phyloP scores from a whole-genome alignment of 1,140 invertebrate genomes.

The Zophobas atratus region DNA sequence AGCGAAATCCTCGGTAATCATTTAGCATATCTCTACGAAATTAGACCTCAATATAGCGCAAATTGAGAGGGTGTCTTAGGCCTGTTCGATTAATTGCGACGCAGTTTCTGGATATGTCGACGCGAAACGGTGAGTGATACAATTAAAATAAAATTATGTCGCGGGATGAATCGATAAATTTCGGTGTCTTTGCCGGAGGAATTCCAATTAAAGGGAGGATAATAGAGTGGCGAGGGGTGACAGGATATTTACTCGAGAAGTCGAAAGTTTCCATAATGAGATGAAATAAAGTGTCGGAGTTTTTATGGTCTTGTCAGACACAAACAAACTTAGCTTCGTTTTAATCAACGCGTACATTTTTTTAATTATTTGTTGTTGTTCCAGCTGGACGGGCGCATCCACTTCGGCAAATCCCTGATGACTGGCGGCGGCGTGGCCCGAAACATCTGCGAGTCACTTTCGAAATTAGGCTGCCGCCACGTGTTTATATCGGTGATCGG shows the following conservation, averaged over 20 bases:
- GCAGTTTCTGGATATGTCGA: neutral
- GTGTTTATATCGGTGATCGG: slow-evolving; percentile 88
- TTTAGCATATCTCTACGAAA: slow-evolving; percentile 14
- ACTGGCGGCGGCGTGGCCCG: slow-evolving; percentile 90
- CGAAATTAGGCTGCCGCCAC: slow-evolving; percentile 77
- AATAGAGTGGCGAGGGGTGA: slow-evolving; percentile 5
- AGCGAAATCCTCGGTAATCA: slow-evolving; percentile 26
- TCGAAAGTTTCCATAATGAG: neutral
- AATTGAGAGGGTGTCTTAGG: neutral
- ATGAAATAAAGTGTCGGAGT: no score
- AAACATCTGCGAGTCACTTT: slow-evolving; percentile 91
- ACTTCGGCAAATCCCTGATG: slow-evolving; percentile 75
- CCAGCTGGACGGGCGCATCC: slow-evolving; percentile 85
- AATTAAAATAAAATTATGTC: slow-evolving; percentile 34
- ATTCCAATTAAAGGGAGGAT: slow-evolving; percentile 35
- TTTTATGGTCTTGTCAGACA: no score
- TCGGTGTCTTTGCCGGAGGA: slow-evolving; percentile 9
- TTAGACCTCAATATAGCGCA: neutral
- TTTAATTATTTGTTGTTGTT: neutral
- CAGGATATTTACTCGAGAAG: no score
- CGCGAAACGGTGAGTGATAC: neutral
- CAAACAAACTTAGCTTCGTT: neutral
- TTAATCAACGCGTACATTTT: slow-evolving; percentile 9
- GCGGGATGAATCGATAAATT: slow-evolving; percentile 25
- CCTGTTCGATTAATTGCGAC: slow-evolving; percentile 19